phyloP scores from a whole-genome alignment of 2,797 vertebrate species.

The Phylloscopus collybita region DNA sequence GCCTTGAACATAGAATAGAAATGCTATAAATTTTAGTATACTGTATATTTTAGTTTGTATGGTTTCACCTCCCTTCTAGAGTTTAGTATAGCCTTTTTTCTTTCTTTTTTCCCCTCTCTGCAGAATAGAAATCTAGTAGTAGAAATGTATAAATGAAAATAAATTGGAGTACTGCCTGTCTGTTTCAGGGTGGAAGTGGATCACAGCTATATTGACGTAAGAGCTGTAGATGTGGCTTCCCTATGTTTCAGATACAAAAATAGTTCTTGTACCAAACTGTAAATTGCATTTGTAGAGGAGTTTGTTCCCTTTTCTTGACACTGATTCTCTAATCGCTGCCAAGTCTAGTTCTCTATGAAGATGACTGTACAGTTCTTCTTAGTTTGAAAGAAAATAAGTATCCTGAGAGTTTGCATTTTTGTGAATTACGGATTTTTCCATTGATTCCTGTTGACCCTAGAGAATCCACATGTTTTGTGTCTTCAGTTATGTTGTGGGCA shows the following conservation, averaged over 20 bases:
- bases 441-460: not conserved
- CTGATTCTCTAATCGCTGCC: not conserved
- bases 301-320: constrained; percentile 35
- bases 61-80: not conserved
- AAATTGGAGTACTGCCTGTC: not conserved
- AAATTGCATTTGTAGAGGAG: not conserved
- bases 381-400: not conserved
- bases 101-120: fast-evolving
- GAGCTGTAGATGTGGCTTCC: not conserved
- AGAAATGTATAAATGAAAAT: not conserved
- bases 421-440: not conserved
- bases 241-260: not conserved
- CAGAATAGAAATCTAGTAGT: not conserved
- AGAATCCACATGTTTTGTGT: not conserved
- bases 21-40: not conserved
- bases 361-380: not conserved
- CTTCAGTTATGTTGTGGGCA: not conserved
- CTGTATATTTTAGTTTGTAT: not conserved
- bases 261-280: not conserved
- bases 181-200: not conserved
- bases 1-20: not conserved
- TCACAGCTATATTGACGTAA: not conserved
- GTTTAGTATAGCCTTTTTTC: not conserved
- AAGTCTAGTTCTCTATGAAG: not conserved
- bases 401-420: not conserved